These are phyloP conservation scores for Cossypha caffra DNA, from an alignment of 2,797 vertebrate genomes.

Conservation along the genomic window DNA sequence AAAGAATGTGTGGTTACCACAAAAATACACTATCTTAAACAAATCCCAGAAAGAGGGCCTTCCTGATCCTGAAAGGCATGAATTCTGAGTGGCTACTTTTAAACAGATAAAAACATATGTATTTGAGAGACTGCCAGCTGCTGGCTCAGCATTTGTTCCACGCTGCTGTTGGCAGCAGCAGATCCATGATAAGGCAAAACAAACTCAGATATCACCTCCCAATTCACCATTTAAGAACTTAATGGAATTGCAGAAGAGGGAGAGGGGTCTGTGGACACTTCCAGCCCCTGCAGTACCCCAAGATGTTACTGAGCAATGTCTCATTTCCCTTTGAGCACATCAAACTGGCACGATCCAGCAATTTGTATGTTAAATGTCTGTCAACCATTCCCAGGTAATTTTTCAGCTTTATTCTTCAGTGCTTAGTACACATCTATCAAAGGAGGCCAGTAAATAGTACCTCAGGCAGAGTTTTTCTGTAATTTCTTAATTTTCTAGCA, in stretches of 20 bases:
- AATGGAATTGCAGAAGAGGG: neutral
- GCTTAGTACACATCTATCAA: neutral
- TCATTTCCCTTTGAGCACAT: neutral
- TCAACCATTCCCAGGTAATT: neutral
- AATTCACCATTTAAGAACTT: neutral
- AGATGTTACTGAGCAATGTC: neutral
- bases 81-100: neutral
- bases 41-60: neutral
- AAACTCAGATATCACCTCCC: neutral
- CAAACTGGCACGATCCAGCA: neutral
- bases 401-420: neutral
- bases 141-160: neutral
- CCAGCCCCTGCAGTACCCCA: neutral
- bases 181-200: neutral
- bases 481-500: conserved; percentile 22
- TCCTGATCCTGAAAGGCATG: neutral
- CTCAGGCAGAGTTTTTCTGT: neutral
- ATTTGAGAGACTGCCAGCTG: neutral
- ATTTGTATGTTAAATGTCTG: neutral
- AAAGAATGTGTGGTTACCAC: neutral
- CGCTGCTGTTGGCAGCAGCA: neutral
- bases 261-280: neutral
- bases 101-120: neutral
- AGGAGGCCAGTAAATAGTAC: neutral
- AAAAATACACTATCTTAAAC: neutral